Evolutionary conservation across 2,113 vertebrate genomes (phyloP).

Genomic region (Leucosticte australis): DNA sequence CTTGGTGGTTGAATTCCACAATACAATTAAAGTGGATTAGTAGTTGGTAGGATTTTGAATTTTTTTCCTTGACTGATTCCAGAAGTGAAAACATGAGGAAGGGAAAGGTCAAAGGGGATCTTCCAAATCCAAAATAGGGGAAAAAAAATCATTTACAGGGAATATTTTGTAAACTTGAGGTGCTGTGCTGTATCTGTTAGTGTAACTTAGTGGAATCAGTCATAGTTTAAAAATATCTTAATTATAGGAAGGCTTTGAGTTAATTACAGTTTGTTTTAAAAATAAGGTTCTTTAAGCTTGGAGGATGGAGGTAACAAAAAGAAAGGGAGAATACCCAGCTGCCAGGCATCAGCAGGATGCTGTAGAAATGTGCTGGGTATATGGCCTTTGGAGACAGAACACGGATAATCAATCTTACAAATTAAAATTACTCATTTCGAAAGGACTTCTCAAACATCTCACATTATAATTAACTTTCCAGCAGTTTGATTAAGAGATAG

Average conservation of each 20-base stretch:
- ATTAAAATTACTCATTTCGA: background rate
- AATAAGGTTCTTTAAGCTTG: background rate
- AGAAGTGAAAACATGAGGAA: background rate
- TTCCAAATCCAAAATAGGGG: background rate
- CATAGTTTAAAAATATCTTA: background rate
- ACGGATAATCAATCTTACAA: background rate
- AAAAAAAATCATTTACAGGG: accelerated
- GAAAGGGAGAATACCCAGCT: background rate
- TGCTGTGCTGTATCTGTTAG: background rate
- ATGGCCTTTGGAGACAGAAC: background rate
- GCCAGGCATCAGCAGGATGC: background rate
- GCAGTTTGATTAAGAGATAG: background rate
- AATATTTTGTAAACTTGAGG: background rate
- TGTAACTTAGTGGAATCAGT: background rate
- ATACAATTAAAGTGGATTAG: background rate
- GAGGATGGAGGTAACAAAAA: background rate
- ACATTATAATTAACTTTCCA: background rate
- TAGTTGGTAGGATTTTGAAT: background rate
- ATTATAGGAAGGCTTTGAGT: background rate
- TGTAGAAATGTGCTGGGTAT: background rate
- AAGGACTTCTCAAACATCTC: background rate
- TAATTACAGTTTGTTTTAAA: background rate
- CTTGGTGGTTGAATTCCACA: background rate
- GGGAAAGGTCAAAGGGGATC: background rate
- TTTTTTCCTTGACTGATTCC: background rate